These are phyloP conservation scores for Caenorhabditis auriculariae DNA, from an alignment of 2,888 invertebrate species.

Conservation along the genomic window DNA sequence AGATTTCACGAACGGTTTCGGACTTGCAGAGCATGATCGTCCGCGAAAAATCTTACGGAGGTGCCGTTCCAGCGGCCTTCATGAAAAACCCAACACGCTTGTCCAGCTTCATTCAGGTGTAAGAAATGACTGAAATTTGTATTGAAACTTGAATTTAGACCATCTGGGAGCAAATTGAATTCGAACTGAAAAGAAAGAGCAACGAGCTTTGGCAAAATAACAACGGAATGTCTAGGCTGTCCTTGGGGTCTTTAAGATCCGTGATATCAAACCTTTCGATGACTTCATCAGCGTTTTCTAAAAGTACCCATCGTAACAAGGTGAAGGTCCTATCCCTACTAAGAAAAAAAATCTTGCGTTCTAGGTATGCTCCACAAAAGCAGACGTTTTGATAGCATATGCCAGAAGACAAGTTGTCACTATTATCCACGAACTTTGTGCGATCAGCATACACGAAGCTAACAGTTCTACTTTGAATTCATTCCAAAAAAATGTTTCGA, in stretches of 20 bases:
- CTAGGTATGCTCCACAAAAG: slow-evolving; percentile 26
- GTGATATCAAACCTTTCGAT: slow-evolving; percentile 19
- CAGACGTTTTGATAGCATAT: slow-evolving; percentile 21
- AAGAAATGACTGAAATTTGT: background rate
- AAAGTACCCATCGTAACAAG: slow-evolving; percentile 17
- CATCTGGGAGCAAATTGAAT: slow-evolving; percentile 24
- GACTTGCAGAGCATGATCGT: slow-evolving; percentile 15
- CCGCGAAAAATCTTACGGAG: slow-evolving; percentile 9
- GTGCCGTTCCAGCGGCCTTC: slow-evolving; percentile 9
- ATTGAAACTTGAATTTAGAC: slow-evolving; percentile 4
- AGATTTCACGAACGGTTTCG: slow-evolving; percentile 17
- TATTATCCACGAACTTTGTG: slow-evolving; percentile 24
- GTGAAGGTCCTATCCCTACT: slow-evolving; percentile 1
- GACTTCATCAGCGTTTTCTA: slow-evolving; percentile 12
- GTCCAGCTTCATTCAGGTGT: slow-evolving; percentile 4
- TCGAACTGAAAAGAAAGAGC: slow-evolving; percentile 11
- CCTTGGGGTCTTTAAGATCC: slow-evolving; percentile 19
- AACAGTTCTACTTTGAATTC: slow-evolving; percentile 6
- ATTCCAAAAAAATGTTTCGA: too few relatives aligned
- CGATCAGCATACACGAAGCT: slow-evolving; percentile 18
- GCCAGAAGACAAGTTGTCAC: slow-evolving; percentile 20
- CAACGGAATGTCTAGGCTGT: slow-evolving; percentile 24
- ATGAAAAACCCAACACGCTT: slow-evolving; percentile 26
- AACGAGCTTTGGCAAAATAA: slow-evolving; percentile 8
- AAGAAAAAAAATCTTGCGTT: background rate